These are phyloP conservation scores for Salvelinus alpinus DNA, from an alignment of 2,113 vertebrate species.

Conservation along the genomic window DNA sequence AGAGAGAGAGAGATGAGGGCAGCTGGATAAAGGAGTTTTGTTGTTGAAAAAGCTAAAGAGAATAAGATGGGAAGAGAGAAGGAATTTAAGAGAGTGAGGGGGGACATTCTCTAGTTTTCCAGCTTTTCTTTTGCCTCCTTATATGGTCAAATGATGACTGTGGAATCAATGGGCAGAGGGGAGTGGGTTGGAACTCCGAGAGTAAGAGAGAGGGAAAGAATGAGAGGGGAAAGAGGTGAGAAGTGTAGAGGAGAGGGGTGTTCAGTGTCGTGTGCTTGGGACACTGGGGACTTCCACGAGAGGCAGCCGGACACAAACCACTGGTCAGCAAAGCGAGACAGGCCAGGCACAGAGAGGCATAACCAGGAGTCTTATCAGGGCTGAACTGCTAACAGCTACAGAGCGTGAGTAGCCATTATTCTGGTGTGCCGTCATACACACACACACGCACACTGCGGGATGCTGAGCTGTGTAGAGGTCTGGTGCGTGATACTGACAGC, in stretches of 20 bases:
- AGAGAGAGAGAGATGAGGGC: background rate
- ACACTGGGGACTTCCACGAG: slow-evolving; percentile 19
- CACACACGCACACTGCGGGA: slow-evolving; percentile 4
- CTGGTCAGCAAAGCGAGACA: background rate
- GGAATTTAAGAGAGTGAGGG: slow-evolving; percentile 26
- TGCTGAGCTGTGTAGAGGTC: slow-evolving; percentile 2
- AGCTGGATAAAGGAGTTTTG: background rate
- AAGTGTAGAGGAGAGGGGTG: slow-evolving; percentile 2
- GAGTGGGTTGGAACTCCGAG: slow-evolving; percentile 5
- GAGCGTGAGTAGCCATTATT: slow-evolving; percentile 56
- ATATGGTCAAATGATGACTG: slow-evolving; percentile 83
- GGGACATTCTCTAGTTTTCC: slow-evolving; percentile 50
- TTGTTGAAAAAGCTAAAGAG: too few species aligned
- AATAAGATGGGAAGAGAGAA: slow-evolving; percentile 14
- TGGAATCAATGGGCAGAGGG: slow-evolving; percentile 69
- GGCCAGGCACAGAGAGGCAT: slow-evolving; percentile 48
- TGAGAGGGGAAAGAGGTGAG: background rate
- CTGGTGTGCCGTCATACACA: slow-evolving; percentile 33
- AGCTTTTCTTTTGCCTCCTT: slow-evolving; percentile 78
- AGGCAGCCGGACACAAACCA: background rate
- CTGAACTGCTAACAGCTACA: slow-evolving; percentile 57
- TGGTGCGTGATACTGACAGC: slow-evolving; percentile 56
- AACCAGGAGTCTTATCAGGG: slow-evolving; percentile 49
- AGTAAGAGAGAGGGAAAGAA: background rate
- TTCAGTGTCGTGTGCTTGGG: slow-evolving; percentile 45